These are phyloP conservation scores for Todus mexicanus DNA, from an alignment of 2,797 vertebrate genomes.

Conservation along the genomic window DNA sequence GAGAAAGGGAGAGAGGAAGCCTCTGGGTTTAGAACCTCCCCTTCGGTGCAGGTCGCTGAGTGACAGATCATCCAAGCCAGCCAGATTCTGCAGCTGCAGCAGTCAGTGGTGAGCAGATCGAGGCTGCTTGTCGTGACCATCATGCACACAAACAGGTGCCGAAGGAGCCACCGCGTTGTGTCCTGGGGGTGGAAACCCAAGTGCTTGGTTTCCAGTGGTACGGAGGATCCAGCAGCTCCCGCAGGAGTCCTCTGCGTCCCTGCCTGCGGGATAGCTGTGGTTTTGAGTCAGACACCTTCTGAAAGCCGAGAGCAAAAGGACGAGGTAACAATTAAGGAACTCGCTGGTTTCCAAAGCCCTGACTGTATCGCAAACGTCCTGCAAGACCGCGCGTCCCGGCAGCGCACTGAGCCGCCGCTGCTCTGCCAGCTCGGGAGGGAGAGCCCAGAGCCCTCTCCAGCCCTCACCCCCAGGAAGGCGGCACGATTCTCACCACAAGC, in stretches of 20 bases:
- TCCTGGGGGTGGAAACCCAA: not conserved
- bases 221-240: not conserved
- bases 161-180: accelerated
- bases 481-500: not conserved
- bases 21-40: not conserved
- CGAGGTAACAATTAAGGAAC: not conserved
- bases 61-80: not conserved
- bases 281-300: not conserved
- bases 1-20: not conserved
- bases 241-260: not conserved
- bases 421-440: not conserved
- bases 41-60: not conserved
- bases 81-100: not conserved
- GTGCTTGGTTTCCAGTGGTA: not conserved
- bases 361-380: not conserved
- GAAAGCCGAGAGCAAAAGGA: not conserved
- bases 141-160: not conserved
- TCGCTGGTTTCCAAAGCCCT: not conserved
- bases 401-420: not conserved
- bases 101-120: not conserved
- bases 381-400: not conserved
- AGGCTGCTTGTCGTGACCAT: not conserved
- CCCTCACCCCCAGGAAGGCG: not conserved
- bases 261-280: not conserved
- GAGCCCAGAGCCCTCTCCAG: not conserved